A percentile compares a stretch with the other conserved stretches of the same genome.
phyloP scores from a whole-genome alignment of 1,140 invertebrate species.

The Stegodyphus dumicola region DNA sequence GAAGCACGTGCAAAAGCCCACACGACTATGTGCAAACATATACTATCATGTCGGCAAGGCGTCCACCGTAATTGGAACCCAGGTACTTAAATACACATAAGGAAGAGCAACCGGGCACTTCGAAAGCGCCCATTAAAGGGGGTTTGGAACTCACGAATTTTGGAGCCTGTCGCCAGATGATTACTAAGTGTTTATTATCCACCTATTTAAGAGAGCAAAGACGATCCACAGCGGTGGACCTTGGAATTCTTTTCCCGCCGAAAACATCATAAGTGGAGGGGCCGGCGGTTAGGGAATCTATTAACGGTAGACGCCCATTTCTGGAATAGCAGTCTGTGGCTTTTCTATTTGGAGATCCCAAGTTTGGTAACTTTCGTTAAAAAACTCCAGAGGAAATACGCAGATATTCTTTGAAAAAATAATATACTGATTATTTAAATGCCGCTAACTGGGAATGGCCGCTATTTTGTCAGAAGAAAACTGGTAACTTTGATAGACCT shows the following conservation, averaged over 20 bases:
- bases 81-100: slow-evolving; percentile 21
- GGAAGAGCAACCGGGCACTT: slow-evolving; percentile 30
- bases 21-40: too few relatives aligned
- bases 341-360: background rate
- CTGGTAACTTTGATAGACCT: too few relatives aligned
- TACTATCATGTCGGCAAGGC: slow-evolving; percentile 5
- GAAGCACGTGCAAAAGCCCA: too few relatives aligned
- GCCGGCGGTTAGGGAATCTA: slow-evolving; percentile 41
- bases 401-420: too few relatives aligned
- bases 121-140: slow-evolving; percentile 32
- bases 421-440: too few relatives aligned
- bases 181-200: slow-evolving; percentile 13
- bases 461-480: too few relatives aligned
- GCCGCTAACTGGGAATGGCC: too few relatives aligned
- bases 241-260: slow-evolving; percentile 5
- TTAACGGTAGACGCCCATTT: slow-evolving; percentile 26
- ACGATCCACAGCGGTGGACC: slow-evolving; percentile 11
- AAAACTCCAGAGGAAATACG: too few relatives aligned
- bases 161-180: slow-evolving; percentile 43
- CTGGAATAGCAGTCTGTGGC: background rate
- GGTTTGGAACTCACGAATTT: slow-evolving; percentile 40
- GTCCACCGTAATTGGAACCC: slow-evolving; percentile 21
- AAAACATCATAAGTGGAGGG: slow-evolving; percentile 20
- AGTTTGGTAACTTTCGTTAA: too few relatives aligned
- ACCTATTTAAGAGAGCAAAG: background rate